Percentiles rank a stretch among this genome's conserved stretches.
phyloP scores from a whole-genome alignment of 1,140 invertebrate genomes.

The Macrocentrus cingulum region DNA sequence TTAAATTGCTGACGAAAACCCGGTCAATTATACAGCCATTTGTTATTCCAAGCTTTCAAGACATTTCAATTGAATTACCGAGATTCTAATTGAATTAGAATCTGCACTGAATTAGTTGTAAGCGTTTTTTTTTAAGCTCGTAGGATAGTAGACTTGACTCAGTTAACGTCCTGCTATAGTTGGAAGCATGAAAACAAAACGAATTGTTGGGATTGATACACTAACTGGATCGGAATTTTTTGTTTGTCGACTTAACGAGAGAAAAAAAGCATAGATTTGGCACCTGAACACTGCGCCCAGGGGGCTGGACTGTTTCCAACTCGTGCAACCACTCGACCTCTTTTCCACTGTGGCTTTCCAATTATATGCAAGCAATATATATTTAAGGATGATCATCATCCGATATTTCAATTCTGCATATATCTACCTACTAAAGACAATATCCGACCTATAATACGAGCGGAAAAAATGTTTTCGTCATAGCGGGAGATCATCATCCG shows the following conservation, averaged over 20 bases:
- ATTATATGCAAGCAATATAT: conserved; percentile 6
- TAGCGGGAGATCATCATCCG: neutral
- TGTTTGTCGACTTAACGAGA: conserved; percentile 1
- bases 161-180: neutral
- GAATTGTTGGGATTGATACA: neutral
- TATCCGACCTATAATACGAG: no score
- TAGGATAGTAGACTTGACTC: neutral
- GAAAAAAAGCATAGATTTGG: conserved; percentile 4
- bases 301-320: conserved; percentile 1
- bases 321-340: conserved; percentile 10
- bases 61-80: no score
- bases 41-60: no score
- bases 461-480: no score
- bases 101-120: no score
- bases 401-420: neutral
- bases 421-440: neutral
- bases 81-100: no score
- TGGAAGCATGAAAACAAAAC: no score
- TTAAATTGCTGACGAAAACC: no score
- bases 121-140: no score
- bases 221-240: neutral
- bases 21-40: neutral
- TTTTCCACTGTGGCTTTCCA: conserved; percentile 4
- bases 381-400: neutral
- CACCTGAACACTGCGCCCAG: neutral